phyloP scores from a whole-genome alignment of 2,888 invertebrate species.

The Aleiodes alternator region DNA sequence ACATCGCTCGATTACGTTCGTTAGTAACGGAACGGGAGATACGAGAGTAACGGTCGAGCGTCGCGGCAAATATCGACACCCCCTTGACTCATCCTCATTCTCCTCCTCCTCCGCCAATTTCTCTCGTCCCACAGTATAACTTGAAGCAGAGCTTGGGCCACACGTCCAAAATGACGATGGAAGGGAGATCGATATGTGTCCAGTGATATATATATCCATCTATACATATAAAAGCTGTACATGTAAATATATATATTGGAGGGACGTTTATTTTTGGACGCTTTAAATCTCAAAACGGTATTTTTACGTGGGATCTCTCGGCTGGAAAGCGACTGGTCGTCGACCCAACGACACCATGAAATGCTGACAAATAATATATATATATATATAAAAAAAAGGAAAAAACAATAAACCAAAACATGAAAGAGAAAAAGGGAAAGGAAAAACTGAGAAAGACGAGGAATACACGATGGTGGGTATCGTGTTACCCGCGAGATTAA shows the following conservation, averaged over 20 bases:
- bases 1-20: slow-evolving; percentile 47
- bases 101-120: slow-evolving; percentile 19
- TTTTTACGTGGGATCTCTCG: slow-evolving; percentile 32
- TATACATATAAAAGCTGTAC: neutral
- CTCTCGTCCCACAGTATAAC: neutral
- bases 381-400: slow-evolving; percentile 32
- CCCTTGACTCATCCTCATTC: slow-evolving; percentile 34
- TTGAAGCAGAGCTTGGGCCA: slow-evolving; percentile 30
- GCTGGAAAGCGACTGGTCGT: slow-evolving; percentile 33
- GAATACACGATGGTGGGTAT: slow-evolving; percentile 66
- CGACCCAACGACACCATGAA: slow-evolving; percentile 38
- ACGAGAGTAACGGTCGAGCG: slow-evolving; percentile 41
- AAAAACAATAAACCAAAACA: slow-evolving; percentile 56
- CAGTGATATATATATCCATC: slow-evolving; percentile 6
- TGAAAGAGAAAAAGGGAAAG: slow-evolving; percentile 50
- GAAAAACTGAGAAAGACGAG: slow-evolving; percentile 54
- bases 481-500: slow-evolving; percentile 62
- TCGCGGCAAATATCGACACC: slow-evolving; percentile 37
- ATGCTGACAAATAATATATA: slow-evolving; percentile 27
- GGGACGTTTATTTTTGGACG: neutral
- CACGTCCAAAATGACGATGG: slow-evolving; percentile 31
- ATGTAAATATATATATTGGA: slow-evolving; percentile 12
- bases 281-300: slow-evolving; percentile 4
- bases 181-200: slow-evolving; percentile 10
- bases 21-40: slow-evolving; percentile 46